These are phyloP conservation scores for Hesperia comma DNA, from an alignment of 2,888 invertebrate genomes.

Conservation along the genomic window DNA sequence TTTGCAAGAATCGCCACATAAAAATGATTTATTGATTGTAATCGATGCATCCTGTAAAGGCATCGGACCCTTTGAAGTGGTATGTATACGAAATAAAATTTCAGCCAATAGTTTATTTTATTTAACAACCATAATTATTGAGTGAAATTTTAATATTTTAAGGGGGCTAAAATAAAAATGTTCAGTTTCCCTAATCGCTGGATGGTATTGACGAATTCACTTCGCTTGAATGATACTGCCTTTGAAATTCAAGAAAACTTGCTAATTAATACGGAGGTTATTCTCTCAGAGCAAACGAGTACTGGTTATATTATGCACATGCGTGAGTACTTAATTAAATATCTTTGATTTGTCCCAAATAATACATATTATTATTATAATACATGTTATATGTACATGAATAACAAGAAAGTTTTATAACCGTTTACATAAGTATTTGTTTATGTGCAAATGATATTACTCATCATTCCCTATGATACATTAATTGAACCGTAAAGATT, in stretches of 20 bases:
- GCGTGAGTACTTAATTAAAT: constrained; percentile 50
- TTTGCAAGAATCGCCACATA: constrained; percentile 37
- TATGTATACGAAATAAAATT: constrained; percentile 39
- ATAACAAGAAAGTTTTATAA: too few relatives aligned
- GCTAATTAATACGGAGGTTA: constrained; percentile 61
- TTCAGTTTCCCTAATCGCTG: constrained; percentile 60
- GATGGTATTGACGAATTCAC: constrained; percentile 53
- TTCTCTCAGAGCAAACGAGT: constrained; percentile 48
- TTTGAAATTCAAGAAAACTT: constrained; percentile 49
- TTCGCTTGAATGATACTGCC: constrained; percentile 38
- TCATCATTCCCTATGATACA: too few relatives aligned
- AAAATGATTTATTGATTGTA: constrained; percentile 47
- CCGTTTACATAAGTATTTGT: too few relatives aligned
- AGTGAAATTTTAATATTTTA: constrained; percentile 29
- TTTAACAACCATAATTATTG: not conserved
- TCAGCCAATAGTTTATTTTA: not conserved
- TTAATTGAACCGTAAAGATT: too few relatives aligned
- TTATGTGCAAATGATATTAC: too few relatives aligned
- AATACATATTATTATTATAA: not conserved
- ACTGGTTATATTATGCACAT: constrained; percentile 47
- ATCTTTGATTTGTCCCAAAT: not conserved
- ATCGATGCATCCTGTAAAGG: constrained; percentile 50
- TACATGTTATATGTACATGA: too few relatives aligned
- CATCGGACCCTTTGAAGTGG: constrained; percentile 48
- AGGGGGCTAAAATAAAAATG: constrained; percentile 54